Conservation (phyloP, 2,888 invertebrate species). For the Netelia inedita region DNA sequence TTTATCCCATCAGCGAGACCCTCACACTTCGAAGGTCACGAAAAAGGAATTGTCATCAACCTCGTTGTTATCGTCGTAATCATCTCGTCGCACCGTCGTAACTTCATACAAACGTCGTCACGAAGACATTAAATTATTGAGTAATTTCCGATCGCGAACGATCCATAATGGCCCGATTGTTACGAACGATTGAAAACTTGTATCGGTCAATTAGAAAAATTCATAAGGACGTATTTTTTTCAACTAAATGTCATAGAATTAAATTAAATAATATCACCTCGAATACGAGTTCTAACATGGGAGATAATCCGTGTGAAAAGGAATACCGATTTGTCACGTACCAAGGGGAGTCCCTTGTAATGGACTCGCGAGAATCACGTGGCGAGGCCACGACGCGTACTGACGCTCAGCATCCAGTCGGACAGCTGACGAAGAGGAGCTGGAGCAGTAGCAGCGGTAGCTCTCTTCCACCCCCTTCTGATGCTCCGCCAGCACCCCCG, state of each 20-base stretch:
- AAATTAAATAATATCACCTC: background rate
- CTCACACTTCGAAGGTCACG: slow-evolving; percentile 43
- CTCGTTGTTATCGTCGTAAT: slow-evolving; percentile 6
- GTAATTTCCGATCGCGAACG: background rate
- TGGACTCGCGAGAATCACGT: slow-evolving; percentile 80
- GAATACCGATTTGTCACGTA: slow-evolving; percentile 39
- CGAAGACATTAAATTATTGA: slow-evolving; percentile 1
- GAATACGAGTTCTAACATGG: background rate
- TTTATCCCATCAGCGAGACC: background rate
- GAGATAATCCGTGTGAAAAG: background rate
- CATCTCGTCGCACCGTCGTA: slow-evolving; percentile 40
- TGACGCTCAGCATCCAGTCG: slow-evolving; percentile 77
- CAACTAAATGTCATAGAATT: background rate
- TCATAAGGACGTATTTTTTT: background rate
- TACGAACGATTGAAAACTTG: no score
- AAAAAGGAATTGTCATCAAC: slow-evolving; percentile 31
- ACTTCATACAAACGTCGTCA: slow-evolving; percentile 12
- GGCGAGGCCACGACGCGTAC: slow-evolving; percentile 82
- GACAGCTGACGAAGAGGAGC: slow-evolving; percentile 81
- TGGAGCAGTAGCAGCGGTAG: slow-evolving; percentile 48
- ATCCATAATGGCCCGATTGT: background rate
- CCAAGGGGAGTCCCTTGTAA: slow-evolving; percentile 21
- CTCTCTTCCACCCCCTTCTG: slow-evolving; percentile 61
- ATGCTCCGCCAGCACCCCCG: slow-evolving; percentile 66
- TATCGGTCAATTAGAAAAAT: background rate